phyloP scores from a whole-genome alignment of 2,888 invertebrate genomes.

The Ormyrus labotus region DNA sequence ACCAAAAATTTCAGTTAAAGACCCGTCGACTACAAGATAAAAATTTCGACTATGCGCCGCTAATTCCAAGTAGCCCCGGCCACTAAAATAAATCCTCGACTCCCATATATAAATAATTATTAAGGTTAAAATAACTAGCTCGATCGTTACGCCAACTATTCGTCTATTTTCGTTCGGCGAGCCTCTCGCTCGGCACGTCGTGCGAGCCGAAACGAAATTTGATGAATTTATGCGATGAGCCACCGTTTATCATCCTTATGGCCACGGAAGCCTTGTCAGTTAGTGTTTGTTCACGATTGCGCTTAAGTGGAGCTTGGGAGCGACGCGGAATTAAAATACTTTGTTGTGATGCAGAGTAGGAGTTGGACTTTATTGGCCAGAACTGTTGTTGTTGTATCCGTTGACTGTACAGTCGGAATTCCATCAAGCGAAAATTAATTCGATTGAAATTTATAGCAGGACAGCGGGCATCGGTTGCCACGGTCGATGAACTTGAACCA shows the following conservation, averaged over 20 bases:
- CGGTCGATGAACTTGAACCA: slow-evolving; percentile 28
- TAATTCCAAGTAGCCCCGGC: not conserved
- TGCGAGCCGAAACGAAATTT: not conserved
- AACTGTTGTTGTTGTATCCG: not conserved
- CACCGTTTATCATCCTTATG: slow-evolving; percentile 3
- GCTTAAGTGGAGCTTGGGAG: slow-evolving; percentile 33
- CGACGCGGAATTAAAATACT: slow-evolving; percentile 35
- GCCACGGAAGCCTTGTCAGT: not conserved
- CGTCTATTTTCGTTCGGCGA: not conserved
- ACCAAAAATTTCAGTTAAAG: not conserved
- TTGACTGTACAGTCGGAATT: slow-evolving; percentile 20
- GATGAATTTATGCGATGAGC: slow-evolving; percentile 10
- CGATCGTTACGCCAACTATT: no score
- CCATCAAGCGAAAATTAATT: slow-evolving; percentile 45
- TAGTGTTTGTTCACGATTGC: slow-evolving; percentile 35
- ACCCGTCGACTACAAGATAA: not conserved
- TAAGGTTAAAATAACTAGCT: no score
- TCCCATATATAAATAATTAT: no score
- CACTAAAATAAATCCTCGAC: not conserved
- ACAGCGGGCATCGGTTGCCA: slow-evolving; percentile 3
- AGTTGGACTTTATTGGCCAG: slow-evolving; percentile 17
- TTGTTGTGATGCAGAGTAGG: not conserved
- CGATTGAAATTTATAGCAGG: slow-evolving; percentile 52
- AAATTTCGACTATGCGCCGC: not conserved
- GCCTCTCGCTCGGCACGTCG: no score